Conservation (phyloP, 2,888 invertebrate species). For the Sphaerophoria rueppellii region DNA sequence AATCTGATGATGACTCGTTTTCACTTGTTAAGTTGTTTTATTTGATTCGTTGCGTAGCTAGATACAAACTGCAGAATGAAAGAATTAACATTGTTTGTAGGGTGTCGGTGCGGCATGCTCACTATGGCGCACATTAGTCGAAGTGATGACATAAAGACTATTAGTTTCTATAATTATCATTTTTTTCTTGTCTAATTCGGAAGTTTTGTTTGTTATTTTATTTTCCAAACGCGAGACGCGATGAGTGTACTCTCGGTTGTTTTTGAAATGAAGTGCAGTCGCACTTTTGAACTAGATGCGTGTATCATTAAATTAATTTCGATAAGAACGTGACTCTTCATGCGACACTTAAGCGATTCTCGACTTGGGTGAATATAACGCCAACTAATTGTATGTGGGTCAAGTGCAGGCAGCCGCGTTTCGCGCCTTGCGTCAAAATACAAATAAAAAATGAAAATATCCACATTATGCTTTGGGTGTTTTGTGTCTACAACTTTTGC, state of each 20-base stretch:
- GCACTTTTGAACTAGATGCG: conserved; percentile 45
- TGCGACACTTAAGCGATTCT: conserved; percentile 40
- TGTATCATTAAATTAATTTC: conserved; percentile 69
- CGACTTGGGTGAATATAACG: conserved; percentile 51
- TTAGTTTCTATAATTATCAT: conserved; percentile 56
- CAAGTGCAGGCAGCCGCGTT: conserved; percentile 57
- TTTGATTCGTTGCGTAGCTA: conserved; percentile 43
- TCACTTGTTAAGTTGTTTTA: conserved; percentile 46
- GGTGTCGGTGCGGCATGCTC: neutral
- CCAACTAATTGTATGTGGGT: conserved; percentile 57
- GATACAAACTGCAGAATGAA: conserved; percentile 14
- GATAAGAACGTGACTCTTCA: conserved; percentile 67
- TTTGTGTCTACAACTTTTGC: conserved; percentile 48
- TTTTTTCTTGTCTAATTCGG: conserved; percentile 24
- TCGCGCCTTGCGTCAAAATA: conserved; percentile 52
- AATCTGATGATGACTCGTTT: conserved; percentile 32
- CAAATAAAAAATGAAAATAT: conserved; percentile 30
- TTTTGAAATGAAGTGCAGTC: conserved; percentile 42
- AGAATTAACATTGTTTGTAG: conserved; percentile 25
- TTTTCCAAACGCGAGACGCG: conserved; percentile 42
- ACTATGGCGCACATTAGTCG: neutral
- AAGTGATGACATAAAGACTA: conserved; percentile 2
- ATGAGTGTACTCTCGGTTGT: conserved; percentile 23
- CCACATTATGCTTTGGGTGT: conserved; percentile 28
- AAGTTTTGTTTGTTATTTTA: conserved; percentile 22